Evolutionary conservation across 2,113 vertebrate species (phyloP).

Genomic region (Micronycteris hirsuta): DNA sequence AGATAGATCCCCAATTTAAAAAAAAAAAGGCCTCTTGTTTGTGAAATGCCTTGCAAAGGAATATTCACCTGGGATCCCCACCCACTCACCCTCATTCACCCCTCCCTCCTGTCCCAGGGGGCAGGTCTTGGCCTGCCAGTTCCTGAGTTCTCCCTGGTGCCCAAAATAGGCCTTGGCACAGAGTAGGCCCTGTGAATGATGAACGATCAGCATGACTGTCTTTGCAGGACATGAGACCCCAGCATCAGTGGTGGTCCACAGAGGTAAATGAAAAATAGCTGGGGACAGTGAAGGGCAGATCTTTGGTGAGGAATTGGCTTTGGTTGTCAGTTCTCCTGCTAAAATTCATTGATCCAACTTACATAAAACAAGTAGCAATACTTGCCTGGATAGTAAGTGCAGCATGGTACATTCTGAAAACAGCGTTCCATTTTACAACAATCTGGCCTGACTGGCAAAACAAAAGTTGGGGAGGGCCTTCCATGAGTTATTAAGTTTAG

Average conservation of each 20-base stretch:
- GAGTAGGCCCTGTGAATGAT: background rate
- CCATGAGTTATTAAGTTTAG: background rate
- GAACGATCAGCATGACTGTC: background rate
- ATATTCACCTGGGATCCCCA: background rate
- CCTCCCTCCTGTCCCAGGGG: no score
- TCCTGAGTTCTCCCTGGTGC: background rate
- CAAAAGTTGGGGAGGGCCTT: background rate
- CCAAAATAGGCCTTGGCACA: background rate
- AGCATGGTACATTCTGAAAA: background rate
- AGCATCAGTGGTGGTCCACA: background rate
- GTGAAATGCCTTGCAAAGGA: background rate
- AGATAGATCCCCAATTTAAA: background rate
- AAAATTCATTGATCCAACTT: background rate
- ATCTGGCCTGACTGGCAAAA: background rate
- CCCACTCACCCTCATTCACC: background rate
- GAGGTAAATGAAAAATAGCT: background rate
- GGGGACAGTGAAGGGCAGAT: no score
- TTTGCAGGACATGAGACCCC: background rate
- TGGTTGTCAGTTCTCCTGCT: background rate
- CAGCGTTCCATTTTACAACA: background rate
- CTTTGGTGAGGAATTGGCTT: background rate
- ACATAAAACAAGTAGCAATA: background rate
- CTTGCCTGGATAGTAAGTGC: background rate
- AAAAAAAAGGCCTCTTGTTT: background rate
- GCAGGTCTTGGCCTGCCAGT: background rate